Evolutionary conservation across 2,797 vertebrate genomes (phyloP).

Genomic region (Pseudochirops corinnae): DNA sequence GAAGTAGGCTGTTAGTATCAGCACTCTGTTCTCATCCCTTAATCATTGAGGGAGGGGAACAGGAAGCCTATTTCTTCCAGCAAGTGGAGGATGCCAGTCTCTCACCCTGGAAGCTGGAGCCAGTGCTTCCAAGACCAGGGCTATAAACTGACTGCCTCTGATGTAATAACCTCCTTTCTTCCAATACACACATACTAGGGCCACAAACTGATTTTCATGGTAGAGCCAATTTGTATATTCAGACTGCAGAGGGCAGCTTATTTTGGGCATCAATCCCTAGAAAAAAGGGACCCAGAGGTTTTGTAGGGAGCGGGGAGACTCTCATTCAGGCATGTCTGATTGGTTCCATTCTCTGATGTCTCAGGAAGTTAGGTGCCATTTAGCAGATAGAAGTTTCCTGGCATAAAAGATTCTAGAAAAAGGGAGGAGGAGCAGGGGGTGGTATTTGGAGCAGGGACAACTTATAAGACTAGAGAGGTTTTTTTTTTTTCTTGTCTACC

Average conservation of each 20-base stretch:
- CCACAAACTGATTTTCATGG: neutral
- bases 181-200: neutral
- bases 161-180: neutral
- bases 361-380: neutral
- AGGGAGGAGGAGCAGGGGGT: neutral
- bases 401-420: neutral
- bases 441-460: neutral
- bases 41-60: neutral
- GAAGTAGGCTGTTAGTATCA: neutral
- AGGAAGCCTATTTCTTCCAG: neutral
- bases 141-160: neutral
- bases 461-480: neutral
- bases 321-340: neutral
- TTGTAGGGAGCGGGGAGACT: neutral
- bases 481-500: neutral
- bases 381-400: neutral
- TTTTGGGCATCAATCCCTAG: neutral
- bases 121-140: neutral
- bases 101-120: neutral
- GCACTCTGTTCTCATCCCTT: neutral
- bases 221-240: neutral
- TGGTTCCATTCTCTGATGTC: neutral
- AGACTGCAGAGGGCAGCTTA: neutral
- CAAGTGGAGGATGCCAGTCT: neutral
- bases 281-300: neutral